phyloP scores from a whole-genome alignment of 2,888 invertebrate genomes.

The Melieria omissa region DNA sequence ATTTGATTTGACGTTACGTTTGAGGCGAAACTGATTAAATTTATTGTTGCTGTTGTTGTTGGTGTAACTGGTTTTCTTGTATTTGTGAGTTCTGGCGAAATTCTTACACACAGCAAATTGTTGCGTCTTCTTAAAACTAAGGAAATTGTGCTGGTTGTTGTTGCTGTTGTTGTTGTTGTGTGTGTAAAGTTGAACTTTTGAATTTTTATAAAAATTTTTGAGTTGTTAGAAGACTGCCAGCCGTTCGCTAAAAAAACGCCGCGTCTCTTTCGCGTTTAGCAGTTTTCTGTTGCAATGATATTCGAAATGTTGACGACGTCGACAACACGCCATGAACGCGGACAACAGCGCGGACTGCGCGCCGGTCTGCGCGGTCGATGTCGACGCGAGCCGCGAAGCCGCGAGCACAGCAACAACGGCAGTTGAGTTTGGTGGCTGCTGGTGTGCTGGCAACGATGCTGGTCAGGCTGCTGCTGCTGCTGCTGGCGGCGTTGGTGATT shows the following conservation, averaged over 20 bases:
- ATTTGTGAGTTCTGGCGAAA: neutral
- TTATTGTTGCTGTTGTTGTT: conserved; percentile 28
- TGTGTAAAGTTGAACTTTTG: conserved; percentile 32
- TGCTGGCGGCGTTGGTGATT: neutral
- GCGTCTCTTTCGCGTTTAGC: conserved; percentile 66
- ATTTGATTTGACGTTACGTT: conserved; percentile 5
- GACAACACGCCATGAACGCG: conserved; percentile 49
- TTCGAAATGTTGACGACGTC: conserved; percentile 59
- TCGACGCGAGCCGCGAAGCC: too few species aligned
- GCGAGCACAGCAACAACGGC: conserved; percentile 30
- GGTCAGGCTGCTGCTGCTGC: neutral
- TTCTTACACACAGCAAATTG: too few species aligned
- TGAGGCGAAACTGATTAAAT: conserved; percentile 1
- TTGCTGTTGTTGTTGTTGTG: conserved; percentile 36
- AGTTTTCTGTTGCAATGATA: conserved; percentile 64
- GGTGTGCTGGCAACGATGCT: neutral
- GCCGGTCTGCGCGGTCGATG: conserved; percentile 34
- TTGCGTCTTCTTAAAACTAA: too few species aligned
- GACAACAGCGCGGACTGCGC: conserved; percentile 46
- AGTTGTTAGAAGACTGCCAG: conserved; percentile 52
- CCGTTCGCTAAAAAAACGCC: conserved; percentile 62
- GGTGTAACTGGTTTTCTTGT: conserved; percentile 22
- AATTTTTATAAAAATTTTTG: conserved; percentile 31
- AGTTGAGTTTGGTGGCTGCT: conserved; percentile 13
- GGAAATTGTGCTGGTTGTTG: conserved; percentile 13